Evolutionary conservation across 2,113 vertebrate species (phyloP), one percentile per base, ranked within the genome.

Genomic region (Rhagologus leucostigma): DNA sequence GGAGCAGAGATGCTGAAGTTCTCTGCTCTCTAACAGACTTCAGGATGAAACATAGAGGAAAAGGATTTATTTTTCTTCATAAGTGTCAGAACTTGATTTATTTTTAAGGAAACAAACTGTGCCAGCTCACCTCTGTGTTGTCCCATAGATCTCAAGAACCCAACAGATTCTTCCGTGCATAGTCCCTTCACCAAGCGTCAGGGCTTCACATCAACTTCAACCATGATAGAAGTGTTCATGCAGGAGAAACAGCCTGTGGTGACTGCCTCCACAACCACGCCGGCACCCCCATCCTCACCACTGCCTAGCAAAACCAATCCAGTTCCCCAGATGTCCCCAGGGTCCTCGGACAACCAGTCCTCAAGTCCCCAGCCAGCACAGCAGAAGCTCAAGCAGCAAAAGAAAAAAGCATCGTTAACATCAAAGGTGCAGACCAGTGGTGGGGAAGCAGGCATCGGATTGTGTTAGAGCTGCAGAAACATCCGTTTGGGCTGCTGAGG

Each of bases 151-250:
- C 98, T 99, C 92, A 99, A 99, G 97, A 98, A 97, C 95, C 98
- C 98, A 39, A 93, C 98, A 6, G 99, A 99, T 75, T 97, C 99
- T 21, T 77, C 98, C 0, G 98, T 98, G 79, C 99, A 99, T 47
- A 98, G 98, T 42, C 98, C 99, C 60, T 99, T 99, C 94, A 97
- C 98, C 65, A 99, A 99, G 94, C 98, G 99, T 29, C 99, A 99
- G 98, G 98, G 99, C 87, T 99, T 99, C 96, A 98, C 99, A 22
- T 96, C 99, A 3, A 96, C 99, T 87, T 99, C 99, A 80, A 97
- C 99, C 93, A 99, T 99, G 98, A 99, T 99, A 97, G 99, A 99
- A 49, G 98, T 98, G 94, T 99, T 99, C 98, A 98, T 99, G 98
- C 99, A 99, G 96, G 99, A 99, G 90, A 99, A 99, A 56, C 98